phyloP scores from a whole-genome alignment of 2,113 vertebrate genomes.

The Pelobates fuscus region DNA sequence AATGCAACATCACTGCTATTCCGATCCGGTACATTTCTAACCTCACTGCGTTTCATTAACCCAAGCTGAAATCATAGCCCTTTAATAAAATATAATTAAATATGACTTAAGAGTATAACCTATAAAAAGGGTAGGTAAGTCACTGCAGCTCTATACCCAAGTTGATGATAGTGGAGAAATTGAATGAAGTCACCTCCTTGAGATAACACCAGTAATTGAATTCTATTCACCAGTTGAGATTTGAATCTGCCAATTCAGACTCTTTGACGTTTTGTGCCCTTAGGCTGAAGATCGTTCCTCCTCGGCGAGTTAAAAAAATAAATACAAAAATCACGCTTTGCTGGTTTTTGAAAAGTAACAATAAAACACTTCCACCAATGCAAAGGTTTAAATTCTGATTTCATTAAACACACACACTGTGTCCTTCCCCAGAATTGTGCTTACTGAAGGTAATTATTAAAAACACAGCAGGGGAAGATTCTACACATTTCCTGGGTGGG shows the following conservation, averaged over 20 bases:
- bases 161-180: background rate
- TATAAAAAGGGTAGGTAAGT: no score
- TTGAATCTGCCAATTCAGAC: slow-evolving; percentile 17
- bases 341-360: background rate
- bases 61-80: no score
- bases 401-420: slow-evolving; percentile 5
- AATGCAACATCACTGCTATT: no score
- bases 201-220: slow-evolving; percentile 26
- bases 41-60: no score
- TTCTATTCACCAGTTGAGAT: slow-evolving; percentile 21
- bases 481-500: background rate
- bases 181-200: background rate
- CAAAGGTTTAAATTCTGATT: background rate
- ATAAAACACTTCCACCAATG: background rate
- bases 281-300: background rate
- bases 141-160: no score
- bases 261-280: background rate
- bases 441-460: background rate
- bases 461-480: background rate
- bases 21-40: no score
- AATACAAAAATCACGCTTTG: background rate
- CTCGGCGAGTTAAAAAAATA: background rate
- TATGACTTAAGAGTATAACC: no score
- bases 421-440: background rate
- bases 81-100: no score